These are phyloP conservation scores for Zaprionus bogoriensis DNA, from an alignment of 2,888 invertebrate genomes.

Conservation along the genomic window DNA sequence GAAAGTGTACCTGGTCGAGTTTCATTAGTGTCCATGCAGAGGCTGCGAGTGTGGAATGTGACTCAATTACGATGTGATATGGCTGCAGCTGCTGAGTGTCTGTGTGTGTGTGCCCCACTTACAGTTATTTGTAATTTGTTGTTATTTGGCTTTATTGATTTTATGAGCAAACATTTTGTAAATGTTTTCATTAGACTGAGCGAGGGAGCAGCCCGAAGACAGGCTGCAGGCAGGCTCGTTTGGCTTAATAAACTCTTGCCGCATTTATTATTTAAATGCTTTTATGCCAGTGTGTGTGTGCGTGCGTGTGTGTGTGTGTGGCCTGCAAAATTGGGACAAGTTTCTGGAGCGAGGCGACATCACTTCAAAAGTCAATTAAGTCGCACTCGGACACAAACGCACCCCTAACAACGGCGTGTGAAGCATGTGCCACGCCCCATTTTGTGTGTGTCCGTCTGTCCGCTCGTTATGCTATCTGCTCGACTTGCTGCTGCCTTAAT, in stretches of 20 bases:
- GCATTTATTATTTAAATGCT: slow-evolving; percentile 74
- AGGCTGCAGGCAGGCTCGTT: slow-evolving; percentile 20
- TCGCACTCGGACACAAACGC: slow-evolving; percentile 30
- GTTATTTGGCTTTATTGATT: slow-evolving; percentile 68
- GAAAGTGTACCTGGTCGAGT: neutral
- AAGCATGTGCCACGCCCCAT: neutral
- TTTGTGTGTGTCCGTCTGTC: neutral
- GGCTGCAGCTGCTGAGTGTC: slow-evolving; percentile 22
- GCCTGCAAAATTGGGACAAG: slow-evolving; percentile 35
- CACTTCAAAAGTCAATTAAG: slow-evolving; percentile 76
- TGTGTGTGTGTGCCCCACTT: slow-evolving; percentile 50
- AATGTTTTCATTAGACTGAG: slow-evolving; percentile 65
- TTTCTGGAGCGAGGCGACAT: slow-evolving; percentile 34
- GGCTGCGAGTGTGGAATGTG: slow-evolving; percentile 17
- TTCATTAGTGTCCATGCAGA: slow-evolving; percentile 20
- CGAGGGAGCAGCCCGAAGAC: neutral
- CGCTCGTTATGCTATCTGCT: neutral
- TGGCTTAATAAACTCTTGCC: slow-evolving; percentile 54
- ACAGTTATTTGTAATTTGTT: slow-evolving; percentile 64
- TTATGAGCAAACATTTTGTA: slow-evolving; percentile 71
- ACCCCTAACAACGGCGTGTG: slow-evolving; percentile 1
- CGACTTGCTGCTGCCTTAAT: slow-evolving; percentile 36
- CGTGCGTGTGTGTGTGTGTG: neutral
- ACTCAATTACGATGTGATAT: slow-evolving; percentile 41
- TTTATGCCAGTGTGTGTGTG: slow-evolving; percentile 29